phyloP scores from a whole-genome alignment of 2,888 invertebrate species.

The Watsonalla binaria region DNA sequence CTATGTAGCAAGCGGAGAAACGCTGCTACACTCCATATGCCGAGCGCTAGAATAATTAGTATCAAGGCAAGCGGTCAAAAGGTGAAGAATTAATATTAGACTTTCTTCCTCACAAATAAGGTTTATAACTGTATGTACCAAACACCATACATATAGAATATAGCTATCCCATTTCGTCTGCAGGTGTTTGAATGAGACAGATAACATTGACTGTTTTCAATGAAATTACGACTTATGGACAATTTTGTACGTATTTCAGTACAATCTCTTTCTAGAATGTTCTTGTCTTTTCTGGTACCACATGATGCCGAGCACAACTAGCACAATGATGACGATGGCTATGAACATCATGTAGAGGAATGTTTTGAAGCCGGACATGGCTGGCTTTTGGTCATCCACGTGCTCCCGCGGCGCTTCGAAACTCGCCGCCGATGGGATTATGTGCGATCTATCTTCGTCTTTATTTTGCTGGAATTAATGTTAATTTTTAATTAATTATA shows the following conservation, averaged over 20 bases:
- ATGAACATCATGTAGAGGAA: conserved; percentile 92
- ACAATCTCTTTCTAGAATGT: conserved; percentile 91
- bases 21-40: too few relatives aligned
- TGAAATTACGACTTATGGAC: too few relatives aligned
- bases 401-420: conserved; percentile 96
- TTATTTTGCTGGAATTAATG: conserved; percentile 69
- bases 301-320: conserved; percentile 93
- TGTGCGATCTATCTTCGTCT: conserved; percentile 87
- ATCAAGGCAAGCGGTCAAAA: too few relatives aligned
- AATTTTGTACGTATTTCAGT: conserved; percentile 31
- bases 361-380: conserved; percentile 93
- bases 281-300: conserved; percentile 96
- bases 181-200: too few relatives aligned
- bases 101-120: too few relatives aligned
- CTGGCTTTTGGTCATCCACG: conserved; percentile 91
- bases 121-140: too few relatives aligned
- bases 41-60: too few relatives aligned
- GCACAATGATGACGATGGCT: conserved; percentile 88
- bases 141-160: too few relatives aligned
- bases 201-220: too few relatives aligned
- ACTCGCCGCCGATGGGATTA: conserved; percentile 92
- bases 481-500: conserved; percentile 16
- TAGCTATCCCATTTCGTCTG: too few relatives aligned
- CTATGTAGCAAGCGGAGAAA: too few relatives aligned
- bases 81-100: too few relatives aligned